Evolutionary conservation across 2,797 vertebrate species (phyloP).

Genomic region (Malacoctenus gilli): DNA sequence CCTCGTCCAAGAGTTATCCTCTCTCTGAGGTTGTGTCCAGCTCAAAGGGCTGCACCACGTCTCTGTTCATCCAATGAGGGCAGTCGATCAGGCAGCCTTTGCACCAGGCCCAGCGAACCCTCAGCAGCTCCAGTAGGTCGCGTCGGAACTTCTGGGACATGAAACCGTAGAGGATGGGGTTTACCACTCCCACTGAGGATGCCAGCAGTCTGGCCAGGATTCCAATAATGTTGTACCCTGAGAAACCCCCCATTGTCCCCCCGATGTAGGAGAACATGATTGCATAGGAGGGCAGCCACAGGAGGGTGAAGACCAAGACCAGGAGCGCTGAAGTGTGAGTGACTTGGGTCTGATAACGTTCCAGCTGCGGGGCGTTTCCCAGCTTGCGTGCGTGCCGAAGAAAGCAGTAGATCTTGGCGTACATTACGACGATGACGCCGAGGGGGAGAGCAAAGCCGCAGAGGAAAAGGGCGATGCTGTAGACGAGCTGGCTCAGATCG

Average conservation of each 20-base stretch:
- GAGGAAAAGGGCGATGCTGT: constrained; percentile 79
- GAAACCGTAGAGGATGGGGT: constrained; percentile 81
- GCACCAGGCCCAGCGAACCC: constrained; percentile 54
- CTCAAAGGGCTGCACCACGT: constrained; percentile 75
- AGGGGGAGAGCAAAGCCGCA: constrained; percentile 79
- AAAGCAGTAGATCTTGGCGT: constrained; percentile 81
- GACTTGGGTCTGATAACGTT: constrained; percentile 83
- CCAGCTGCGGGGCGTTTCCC: constrained; percentile 71
- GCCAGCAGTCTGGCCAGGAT: constrained; percentile 77
- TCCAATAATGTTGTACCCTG: constrained; percentile 45
- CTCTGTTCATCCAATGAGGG: constrained; percentile 45
- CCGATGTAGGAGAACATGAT: constrained; percentile 81
- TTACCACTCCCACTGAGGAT: constrained; percentile 77
- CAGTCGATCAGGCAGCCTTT: constrained; percentile 50
- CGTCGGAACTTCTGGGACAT: constrained; percentile 81
- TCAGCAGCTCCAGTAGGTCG: constrained; percentile 70
- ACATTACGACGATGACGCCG: constrained; percentile 79
- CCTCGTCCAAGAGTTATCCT: constrained; percentile 46
- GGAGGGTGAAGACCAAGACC: constrained; percentile 81
- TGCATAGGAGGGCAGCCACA: constrained; percentile 83
- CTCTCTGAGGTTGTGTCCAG: constrained; percentile 66
- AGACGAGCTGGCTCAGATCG: constrained; percentile 76
- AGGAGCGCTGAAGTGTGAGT: constrained; percentile 81
- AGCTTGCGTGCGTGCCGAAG: constrained; percentile 57
- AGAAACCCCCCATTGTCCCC: constrained; percentile 11